Base-by-base conservation (phyloP, 2,113 vertebrate species). In the Peromyscus californicus region DNA sequence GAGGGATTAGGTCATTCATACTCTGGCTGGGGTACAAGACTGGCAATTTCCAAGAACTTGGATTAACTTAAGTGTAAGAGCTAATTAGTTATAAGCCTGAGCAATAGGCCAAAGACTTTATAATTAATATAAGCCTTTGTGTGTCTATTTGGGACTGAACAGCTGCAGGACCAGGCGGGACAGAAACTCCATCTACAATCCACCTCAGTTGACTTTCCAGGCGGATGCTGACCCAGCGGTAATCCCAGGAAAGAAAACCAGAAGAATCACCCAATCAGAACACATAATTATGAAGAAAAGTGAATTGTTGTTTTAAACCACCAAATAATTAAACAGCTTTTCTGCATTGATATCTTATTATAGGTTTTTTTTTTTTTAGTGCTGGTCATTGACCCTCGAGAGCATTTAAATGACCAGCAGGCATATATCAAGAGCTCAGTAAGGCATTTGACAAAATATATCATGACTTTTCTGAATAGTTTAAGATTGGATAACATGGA, bases 391-490 rank as follows among this genome's bases (percentile, higher is more conserved):
- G 59, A 65, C 26, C 26, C 61, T 65, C 22, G 65, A 65, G 42
- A 65, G 42, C 26, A 45, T 45, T 85, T 65, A 85, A 85, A 65
- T 31, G 26, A 45, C 29, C 83, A 89, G 88, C 33, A 78, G 70
- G 63, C 48, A 33, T 51, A 7, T 69, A 74, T 85, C 39, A 87
- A 69, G 57, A 89, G 42, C 36, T 89, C 36, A 78, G 29, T 79
- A 80, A 95, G n/a, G 3, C 13, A 90, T 39, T 45, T 76, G 3
- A 94, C 4, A 78, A 82, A 61, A 70, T 57, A 69, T 17, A 80
- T 80, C 65, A 80, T 83, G 42, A 83, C 91, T 94, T 94, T 94
- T 72, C 69, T 63, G 51, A 36, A 15, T 74, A 45, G 54, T 74
- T 95, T 57, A 86, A 90, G 45, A 96, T 85, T 17, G 65, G n/a